Percentiles rank a stretch among this genome's conserved stretches.
These are phyloP conservation scores for Tychaedon coryphoeus DNA, from an alignment of 2,113 vertebrate species.

Conservation along the genomic window DNA sequence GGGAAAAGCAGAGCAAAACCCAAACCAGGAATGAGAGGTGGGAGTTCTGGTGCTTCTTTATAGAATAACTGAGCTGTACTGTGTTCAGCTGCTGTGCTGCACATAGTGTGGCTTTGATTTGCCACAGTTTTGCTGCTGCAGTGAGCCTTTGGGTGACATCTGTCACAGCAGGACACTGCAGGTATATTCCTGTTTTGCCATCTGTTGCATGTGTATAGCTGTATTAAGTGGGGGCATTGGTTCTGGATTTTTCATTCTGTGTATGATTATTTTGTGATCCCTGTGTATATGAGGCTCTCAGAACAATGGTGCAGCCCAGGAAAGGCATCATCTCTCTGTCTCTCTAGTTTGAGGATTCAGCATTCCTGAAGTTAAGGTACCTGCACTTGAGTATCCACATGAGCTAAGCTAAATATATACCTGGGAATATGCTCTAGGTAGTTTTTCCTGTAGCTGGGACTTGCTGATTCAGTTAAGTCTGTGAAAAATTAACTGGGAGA, in stretches of 20 bases:
- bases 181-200: neutral
- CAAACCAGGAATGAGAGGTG: neutral
- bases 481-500: constrained; percentile 8
- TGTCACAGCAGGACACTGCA: neutral
- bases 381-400: neutral
- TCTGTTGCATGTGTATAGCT: neutral
- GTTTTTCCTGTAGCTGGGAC: neutral
- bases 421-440: neutral
- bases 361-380: neutral
- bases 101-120: neutral
- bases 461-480: constrained; percentile 2
- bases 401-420: neutral
- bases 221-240: neutral
- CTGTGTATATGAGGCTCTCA: neutral
- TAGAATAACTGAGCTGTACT: neutral
- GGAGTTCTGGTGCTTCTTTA: neutral
- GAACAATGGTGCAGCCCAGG: neutral
- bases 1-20: neutral
- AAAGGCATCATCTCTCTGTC: neutral
- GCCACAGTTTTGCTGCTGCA: neutral
- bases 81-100: neutral
- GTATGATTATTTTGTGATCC: neutral
- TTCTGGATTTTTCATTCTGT: neutral
- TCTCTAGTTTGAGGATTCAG: neutral
- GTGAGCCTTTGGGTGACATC: neutral